Percentiles rank a stretch among this genome's conserved stretches.
Evolutionary conservation across 1,140 invertebrate species (phyloP).

Genomic region (Hetaerina americana): DNA sequence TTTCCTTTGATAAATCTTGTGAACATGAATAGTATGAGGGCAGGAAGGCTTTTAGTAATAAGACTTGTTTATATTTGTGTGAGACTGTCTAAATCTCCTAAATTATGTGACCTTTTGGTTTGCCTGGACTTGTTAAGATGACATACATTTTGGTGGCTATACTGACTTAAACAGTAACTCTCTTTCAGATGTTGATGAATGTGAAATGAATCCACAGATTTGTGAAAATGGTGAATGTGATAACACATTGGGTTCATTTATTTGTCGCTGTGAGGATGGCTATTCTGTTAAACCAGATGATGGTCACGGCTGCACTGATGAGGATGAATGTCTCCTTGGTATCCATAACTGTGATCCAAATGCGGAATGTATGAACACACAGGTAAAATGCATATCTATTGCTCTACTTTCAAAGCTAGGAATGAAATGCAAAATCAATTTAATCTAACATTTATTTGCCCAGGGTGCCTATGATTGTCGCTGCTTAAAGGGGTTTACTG

Average conservation of each 20-base stretch:
- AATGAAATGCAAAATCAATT: too few species aligned
- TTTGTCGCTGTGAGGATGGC: constrained; percentile 61
- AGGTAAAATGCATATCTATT: constrained; percentile 39
- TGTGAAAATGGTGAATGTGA: constrained; percentile 60
- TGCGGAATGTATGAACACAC: constrained; percentile 69
- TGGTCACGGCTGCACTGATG: constrained; percentile 59
- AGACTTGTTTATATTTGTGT: too few species aligned
- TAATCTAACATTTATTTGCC: too few species aligned
- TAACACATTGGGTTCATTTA: constrained; percentile 74
- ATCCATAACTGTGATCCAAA: constrained; percentile 64
- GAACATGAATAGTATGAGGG: too few species aligned
- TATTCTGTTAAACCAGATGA: constrained; percentile 67
- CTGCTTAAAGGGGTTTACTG: constrained; percentile 71
- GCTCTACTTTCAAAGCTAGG: too few species aligned
- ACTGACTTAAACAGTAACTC: too few species aligned
- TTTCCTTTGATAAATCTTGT: too few species aligned
- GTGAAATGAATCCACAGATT: constrained; percentile 47
- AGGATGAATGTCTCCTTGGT: constrained; percentile 69
- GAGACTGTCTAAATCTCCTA: constrained; percentile 16
- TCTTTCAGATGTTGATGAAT: constrained; percentile 56
- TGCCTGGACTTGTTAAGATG: constrained; percentile 19
- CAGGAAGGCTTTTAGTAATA: too few species aligned
- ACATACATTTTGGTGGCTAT: constrained; percentile 8
- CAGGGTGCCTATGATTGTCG: constrained; percentile 69
- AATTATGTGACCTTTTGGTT: too few species aligned